phyloP scores from a whole-genome alignment of 2,113 vertebrate species.

The Saimiri boliviensis region DNA sequence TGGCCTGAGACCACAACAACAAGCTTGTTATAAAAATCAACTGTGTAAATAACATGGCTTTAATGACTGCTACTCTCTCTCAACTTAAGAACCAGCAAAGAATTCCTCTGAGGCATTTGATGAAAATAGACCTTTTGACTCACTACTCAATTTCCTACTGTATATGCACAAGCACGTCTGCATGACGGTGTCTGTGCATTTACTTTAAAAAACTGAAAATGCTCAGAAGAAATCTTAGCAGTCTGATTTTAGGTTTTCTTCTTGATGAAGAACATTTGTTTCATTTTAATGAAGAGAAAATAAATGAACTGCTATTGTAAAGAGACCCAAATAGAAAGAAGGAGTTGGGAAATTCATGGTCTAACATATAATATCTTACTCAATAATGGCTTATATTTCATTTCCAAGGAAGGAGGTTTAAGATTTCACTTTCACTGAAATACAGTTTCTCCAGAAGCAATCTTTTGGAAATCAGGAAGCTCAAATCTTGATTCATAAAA shows the following conservation, averaged over 20 bases:
- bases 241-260: neutral
- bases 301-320: neutral
- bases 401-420: neutral
- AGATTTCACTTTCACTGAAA: neutral
- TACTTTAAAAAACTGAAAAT: neutral
- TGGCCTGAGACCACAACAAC: neutral
- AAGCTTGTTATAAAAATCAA: conserved; percentile 52
- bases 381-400: neutral
- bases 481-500: neutral
- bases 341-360: neutral
- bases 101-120: neutral
- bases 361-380: neutral
- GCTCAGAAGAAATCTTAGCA: neutral
- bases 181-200: neutral
- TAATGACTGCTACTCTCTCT: conserved; percentile 30
- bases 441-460: neutral
- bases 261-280: neutral
- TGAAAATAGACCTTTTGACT: conserved; percentile 19
- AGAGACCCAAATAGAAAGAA: neutral
- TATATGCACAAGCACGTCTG: neutral
- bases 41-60: neutral
- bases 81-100: neutral
- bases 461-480: neutral
- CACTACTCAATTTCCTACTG: neutral
- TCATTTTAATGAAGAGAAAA: conserved; percentile 29